Percentiles rank a stretch among this genome's conserved stretches.
Evolutionary conservation across 2,113 vertebrate species (phyloP).

Genomic region (Macroglossus sobrinus): DNA sequence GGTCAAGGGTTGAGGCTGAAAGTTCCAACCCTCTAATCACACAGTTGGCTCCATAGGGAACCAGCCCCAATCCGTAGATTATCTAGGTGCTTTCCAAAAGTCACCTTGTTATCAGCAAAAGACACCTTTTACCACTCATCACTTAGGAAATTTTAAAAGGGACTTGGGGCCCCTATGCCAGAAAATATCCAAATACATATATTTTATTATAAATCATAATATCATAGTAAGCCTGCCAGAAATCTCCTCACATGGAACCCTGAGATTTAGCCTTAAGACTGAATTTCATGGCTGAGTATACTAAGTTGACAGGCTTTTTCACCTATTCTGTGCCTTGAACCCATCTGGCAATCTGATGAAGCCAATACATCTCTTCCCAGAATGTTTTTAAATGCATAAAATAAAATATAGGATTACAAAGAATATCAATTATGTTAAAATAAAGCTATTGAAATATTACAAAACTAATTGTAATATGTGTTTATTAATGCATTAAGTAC

Average conservation of each 20-base stretch:
- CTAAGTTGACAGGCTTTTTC: background rate
- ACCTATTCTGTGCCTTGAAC: background rate
- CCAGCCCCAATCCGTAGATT: background rate
- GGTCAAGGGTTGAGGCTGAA: background rate
- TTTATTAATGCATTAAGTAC: slow-evolving; percentile 22
- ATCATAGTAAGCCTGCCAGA: background rate
- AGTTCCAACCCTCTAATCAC: background rate
- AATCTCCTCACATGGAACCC: background rate
- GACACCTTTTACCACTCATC: background rate
- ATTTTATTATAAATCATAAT: slow-evolving; percentile 19
- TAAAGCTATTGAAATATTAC: background rate
- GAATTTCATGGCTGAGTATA: background rate
- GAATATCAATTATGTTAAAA: slow-evolving; percentile 17
- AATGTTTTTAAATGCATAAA: slow-evolving; percentile 13
- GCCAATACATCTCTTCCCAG: background rate
- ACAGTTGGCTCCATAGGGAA: background rate
- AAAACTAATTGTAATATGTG: background rate
- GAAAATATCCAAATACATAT: background rate
- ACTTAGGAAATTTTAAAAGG: background rate
- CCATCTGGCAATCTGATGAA: background rate
- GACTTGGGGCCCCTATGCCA: background rate
- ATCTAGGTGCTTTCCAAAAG: background rate
- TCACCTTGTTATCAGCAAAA: background rate
- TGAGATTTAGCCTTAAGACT: background rate
- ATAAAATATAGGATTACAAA: background rate